A percentile compares a stretch with the other conserved stretches of the same genome.
These are phyloP conservation scores for Rhaphigaster nebulosa DNA, from an alignment of 2,888 invertebrate species.

Conservation along the genomic window DNA sequence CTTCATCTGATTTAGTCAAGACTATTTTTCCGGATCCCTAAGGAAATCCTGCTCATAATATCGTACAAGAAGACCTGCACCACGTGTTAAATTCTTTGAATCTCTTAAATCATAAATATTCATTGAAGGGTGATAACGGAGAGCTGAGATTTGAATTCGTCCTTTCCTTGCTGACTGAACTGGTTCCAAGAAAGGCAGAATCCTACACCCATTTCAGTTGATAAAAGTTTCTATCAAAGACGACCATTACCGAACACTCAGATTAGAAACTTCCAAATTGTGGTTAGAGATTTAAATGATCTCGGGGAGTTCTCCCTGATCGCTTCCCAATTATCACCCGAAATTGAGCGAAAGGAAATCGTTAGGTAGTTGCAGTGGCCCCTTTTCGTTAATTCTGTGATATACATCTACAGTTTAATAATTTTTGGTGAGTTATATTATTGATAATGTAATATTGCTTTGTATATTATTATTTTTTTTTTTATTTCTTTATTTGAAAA, in stretches of 20 bases:
- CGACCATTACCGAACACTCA: not conserved
- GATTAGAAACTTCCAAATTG: conserved; percentile 18
- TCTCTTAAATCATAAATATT: too few species aligned
- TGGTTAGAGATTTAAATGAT: conserved; percentile 38
- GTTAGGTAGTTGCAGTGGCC: not conserved
- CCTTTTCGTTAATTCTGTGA: not conserved
- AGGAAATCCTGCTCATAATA: too few species aligned
- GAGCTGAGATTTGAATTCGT: not conserved
- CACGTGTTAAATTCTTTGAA: too few species aligned
- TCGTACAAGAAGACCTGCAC: too few species aligned
- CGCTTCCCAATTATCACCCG: not conserved
- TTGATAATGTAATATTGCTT: too few species aligned
- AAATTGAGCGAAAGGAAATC: not conserved
- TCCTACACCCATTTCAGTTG: not conserved
- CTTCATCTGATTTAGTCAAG: too few species aligned
- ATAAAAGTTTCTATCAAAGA: conserved; percentile 2
- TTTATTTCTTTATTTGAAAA: too few species aligned
- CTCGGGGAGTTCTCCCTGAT: not conserved
- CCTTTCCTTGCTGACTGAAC: not conserved
- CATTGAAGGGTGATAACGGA: not conserved
- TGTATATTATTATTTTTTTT: too few species aligned
- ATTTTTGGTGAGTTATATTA: too few species aligned
- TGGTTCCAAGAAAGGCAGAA: not conserved
- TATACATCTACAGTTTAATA: too few species aligned
- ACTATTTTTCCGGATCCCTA: too few species aligned